Evolutionary conservation across 2,888 invertebrate species (phyloP), one percentile per base, ranked within the genome.

Genomic region (Diloba caeruleocephala): DNA sequence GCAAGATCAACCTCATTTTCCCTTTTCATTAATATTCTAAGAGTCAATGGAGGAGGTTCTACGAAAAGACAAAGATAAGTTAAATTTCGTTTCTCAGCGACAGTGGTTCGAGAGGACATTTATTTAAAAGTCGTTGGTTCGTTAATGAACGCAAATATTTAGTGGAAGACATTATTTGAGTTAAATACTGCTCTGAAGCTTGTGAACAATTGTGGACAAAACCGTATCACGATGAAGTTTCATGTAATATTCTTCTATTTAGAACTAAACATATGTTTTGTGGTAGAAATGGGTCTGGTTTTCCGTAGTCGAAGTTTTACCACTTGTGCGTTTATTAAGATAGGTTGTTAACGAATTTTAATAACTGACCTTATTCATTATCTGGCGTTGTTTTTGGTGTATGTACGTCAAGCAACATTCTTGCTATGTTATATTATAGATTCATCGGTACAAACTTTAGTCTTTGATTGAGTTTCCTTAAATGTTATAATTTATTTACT

Each of bases 61-160:
- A 19, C 38, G 28, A 45, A 21, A 34, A 37, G 5, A 41, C 29
- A 54, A 44, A 37, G 33, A 39, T 15, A 13, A 48, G 12, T 52
- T 37, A 31, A 32, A 39, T 29, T 21, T 25, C 15, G 17, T 45
- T n/a, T n/a, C 23, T 46, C 31, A 31, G 14, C 14, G 36, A 21
- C 17, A 12, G n/a, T 34, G 14, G 41, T 49, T 39, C 31, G 17
- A 39, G 21, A 52, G 23, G 26, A 34, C 38, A 57, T 43, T 68
- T 44, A 34, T 37, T 23, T 14, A 42, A 32, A 49, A 52, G 31
- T 41, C 26, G 15, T 36, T 10, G 33, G 46, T 50, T 62, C 34
- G 41, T 48, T 65, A 44, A 44, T 37, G 17, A 53, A 62, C 36
- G n/a, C 23, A 62, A 65, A 62, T 56, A 44, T 61, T 60, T 48